A percentile compares a stretch with the other conserved stretches of the same genome.
phyloP scores from a whole-genome alignment of 2,888 invertebrate species.

The Diachrysia chrysitis region DNA sequence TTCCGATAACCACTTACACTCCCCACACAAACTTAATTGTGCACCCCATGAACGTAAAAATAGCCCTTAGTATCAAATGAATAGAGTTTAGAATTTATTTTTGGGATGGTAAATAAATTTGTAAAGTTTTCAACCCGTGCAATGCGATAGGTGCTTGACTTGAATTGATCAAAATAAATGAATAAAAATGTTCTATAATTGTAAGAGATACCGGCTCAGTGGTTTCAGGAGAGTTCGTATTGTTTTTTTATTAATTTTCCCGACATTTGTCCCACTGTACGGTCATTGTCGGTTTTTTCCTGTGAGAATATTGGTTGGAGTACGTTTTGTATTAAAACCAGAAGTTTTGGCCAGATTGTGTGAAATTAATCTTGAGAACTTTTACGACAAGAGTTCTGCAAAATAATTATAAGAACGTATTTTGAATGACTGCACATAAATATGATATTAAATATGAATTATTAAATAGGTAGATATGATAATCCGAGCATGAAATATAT shows the following conservation, averaged over 20 bases:
- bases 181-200: conserved; percentile 77
- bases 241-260: conserved; percentile 76
- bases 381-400: neutral
- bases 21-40: conserved; percentile 60
- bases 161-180: conserved; percentile 82
- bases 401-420: neutral
- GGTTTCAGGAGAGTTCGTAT: conserved; percentile 77
- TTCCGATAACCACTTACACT: conserved; percentile 82
- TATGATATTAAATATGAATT: too few species aligned
- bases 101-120: conserved; percentile 23
- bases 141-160: conserved; percentile 85
- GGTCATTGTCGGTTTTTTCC: conserved; percentile 72
- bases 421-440: too few species aligned
- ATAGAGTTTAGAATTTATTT: conserved; percentile 51
- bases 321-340: conserved; percentile 45
- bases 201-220: conserved; percentile 79
- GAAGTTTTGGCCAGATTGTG: conserved; percentile 55
- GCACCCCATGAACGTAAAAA: conserved; percentile 19
- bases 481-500: too few species aligned
- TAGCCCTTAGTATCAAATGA: conserved; percentile 32
- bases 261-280: conserved; percentile 58
- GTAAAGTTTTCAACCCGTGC: conserved; percentile 66
- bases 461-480: too few species aligned
- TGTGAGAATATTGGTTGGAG: conserved; percentile 80
- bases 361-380: conserved; percentile 28